These are phyloP conservation scores for Pteropus rufus DNA, from an alignment of 2,797 vertebrate genomes.

Conservation along the genomic window DNA sequence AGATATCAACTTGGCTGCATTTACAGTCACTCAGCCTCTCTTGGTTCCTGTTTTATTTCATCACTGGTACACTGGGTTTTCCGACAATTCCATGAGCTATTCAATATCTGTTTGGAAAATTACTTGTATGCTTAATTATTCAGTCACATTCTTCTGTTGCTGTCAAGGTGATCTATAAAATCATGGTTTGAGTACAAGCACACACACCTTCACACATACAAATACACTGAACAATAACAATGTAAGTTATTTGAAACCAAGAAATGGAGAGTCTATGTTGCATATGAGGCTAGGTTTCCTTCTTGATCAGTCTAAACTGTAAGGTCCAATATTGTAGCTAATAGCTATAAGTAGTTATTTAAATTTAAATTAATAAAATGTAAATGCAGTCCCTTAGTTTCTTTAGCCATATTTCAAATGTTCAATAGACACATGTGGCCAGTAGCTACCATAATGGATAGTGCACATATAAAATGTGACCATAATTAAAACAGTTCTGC, in stretches of 20 bases:
- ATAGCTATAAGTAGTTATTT: not conserved
- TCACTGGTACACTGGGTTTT: not conserved
- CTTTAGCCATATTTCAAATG: not conserved
- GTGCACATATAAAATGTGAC: not conserved
- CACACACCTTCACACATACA: not conserved
- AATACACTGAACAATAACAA: not conserved
- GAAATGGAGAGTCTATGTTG: not conserved
- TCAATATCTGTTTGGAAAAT: not conserved
- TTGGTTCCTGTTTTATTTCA: not conserved
- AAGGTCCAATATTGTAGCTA: not conserved
- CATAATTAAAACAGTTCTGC: not conserved
- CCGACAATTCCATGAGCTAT: not conserved
- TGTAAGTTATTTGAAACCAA: not conserved
- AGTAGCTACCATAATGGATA: not conserved
- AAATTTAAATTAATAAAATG: not conserved
- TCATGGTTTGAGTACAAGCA: not conserved
- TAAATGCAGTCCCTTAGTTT: not conserved
- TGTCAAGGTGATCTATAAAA: not conserved
- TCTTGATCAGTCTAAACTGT: not conserved
- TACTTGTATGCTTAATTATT: not conserved
- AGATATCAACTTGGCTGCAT: not conserved
- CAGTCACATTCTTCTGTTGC: not conserved
- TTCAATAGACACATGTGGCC: not conserved
- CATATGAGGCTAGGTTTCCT: not conserved
- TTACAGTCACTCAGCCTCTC: not conserved